phyloP scores from a whole-genome alignment of 2,113 vertebrate species.

The Pteropus alecto region DNA sequence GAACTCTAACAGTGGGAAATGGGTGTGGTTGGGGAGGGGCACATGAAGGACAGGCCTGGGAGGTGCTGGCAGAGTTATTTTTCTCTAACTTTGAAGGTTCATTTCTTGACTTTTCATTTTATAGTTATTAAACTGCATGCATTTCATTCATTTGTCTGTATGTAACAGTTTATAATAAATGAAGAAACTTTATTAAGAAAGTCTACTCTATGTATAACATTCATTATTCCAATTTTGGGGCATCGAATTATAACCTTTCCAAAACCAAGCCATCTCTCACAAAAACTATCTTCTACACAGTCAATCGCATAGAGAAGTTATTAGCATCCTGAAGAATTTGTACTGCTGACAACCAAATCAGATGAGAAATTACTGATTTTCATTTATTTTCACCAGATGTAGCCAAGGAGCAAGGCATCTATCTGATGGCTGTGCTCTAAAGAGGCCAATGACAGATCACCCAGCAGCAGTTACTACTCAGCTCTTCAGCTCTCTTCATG shows the following conservation, averaged over 20 bases:
- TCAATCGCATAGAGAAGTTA: not conserved
- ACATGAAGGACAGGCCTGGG: fast-evolving
- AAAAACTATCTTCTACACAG: not conserved
- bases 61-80: not conserved
- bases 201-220: not conserved
- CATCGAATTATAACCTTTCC: not conserved
- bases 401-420: not conserved
- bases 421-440: not conserved
- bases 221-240: not conserved
- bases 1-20: not conserved
- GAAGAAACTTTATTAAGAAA: not conserved
- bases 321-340: not conserved
- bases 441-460: not conserved
- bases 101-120: not conserved
- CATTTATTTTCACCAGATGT: not conserved
- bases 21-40: not conserved
- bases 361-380: not conserved
- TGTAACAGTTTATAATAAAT: not conserved
- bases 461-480: not conserved
- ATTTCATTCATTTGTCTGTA: not conserved
- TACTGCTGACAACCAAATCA: not conserved
- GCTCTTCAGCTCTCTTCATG: not conserved
- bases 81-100: not conserved
- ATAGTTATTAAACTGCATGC: not conserved
- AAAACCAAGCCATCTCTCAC: conserved; percentile 14